Percentiles rank a stretch among this genome's conserved stretches.
Conservation (phyloP, 1,140 invertebrate species). For the Bombyx mandarina region DNA sequence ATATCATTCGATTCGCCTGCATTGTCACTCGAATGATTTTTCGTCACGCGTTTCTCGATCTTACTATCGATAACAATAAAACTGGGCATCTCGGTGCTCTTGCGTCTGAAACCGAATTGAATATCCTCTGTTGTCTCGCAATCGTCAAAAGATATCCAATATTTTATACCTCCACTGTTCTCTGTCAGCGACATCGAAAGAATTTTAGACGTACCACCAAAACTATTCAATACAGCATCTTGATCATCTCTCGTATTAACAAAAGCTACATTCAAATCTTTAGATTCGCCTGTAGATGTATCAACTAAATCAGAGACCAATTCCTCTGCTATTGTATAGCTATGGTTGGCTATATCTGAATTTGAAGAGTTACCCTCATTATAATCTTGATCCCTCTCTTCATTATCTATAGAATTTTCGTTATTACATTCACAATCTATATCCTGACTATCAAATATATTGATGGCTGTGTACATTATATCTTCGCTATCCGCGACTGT, state of each 20-base stretch:
- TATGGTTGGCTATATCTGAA: too few species aligned
- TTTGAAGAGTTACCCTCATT: too few species aligned
- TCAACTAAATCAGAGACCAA: too few species aligned
- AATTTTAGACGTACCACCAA: constrained; percentile 12
- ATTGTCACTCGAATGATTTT: too few species aligned
- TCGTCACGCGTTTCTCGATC: too few species aligned
- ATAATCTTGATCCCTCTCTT: not conserved
- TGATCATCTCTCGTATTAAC: too few species aligned
- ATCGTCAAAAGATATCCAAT: constrained; percentile 64
- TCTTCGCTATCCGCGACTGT: constrained; percentile 57
- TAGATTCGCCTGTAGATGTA: too few species aligned
- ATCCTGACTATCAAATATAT: constrained; percentile 1
- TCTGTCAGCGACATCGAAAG: constrained; percentile 55
- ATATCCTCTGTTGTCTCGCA: constrained; percentile 9
- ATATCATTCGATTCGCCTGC: constrained; percentile 15
- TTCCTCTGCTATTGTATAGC: too few species aligned
- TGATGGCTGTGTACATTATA: constrained; percentile 44
- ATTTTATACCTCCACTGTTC: constrained; percentile 54
- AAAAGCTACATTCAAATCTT: too few species aligned
- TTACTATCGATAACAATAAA: constrained; percentile 21
- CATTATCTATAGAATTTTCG: not conserved
- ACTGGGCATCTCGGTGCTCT: constrained; percentile 32
- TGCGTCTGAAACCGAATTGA: not conserved
- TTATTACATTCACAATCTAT: not conserved
- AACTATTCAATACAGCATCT: too few species aligned